A percentile compares a stretch with the other conserved stretches of the same genome.
Evolutionary conservation across 2,797 vertebrate species (phyloP).

Genomic region (Pangasius krempfi): DNA sequence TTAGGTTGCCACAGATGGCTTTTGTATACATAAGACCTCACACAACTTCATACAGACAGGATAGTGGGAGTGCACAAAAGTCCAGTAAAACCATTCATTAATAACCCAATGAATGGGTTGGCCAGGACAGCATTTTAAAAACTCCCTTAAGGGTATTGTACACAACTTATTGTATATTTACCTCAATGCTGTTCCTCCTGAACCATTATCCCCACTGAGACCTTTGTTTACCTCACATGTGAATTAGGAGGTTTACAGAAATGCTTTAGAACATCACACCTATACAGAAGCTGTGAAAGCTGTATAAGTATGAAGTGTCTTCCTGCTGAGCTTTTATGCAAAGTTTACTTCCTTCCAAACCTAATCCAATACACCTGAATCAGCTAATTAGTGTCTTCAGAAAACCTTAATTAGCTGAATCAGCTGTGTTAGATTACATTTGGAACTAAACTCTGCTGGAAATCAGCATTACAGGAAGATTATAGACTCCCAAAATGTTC

Average conservation of each 20-base stretch:
- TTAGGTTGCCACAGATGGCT: conserved; percentile 59
- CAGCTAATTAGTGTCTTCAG: conserved; percentile 21
- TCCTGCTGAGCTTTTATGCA: conserved; percentile 14
- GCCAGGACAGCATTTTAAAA: not conserved
- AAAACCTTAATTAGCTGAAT: conserved; percentile 17
- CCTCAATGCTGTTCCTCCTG: not conserved
- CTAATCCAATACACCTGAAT: conserved; percentile 21
- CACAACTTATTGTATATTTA: not conserved
- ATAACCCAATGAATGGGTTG: not conserved
- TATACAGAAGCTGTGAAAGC: not conserved
- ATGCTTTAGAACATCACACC: not conserved
- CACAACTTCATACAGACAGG: conserved; percentile 49
- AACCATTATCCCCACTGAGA: not conserved
- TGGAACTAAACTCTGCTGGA: conserved; percentile 13
- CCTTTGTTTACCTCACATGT: not conserved
- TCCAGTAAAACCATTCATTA: conserved; percentile 21
- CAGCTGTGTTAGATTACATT: not conserved
- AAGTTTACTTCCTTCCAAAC: conserved; percentile 24
- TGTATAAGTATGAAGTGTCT: not conserved
- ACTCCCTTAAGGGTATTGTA: not conserved
- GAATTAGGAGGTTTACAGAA: not conserved
- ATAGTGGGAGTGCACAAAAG: conserved; percentile 51
- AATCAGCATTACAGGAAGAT: not conserved
- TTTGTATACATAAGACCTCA: conserved; percentile 52
- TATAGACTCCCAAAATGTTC: not conserved